phyloP scores from a whole-genome alignment of 2,113 vertebrate genomes.

The Erpornis zantholeuca region DNA sequence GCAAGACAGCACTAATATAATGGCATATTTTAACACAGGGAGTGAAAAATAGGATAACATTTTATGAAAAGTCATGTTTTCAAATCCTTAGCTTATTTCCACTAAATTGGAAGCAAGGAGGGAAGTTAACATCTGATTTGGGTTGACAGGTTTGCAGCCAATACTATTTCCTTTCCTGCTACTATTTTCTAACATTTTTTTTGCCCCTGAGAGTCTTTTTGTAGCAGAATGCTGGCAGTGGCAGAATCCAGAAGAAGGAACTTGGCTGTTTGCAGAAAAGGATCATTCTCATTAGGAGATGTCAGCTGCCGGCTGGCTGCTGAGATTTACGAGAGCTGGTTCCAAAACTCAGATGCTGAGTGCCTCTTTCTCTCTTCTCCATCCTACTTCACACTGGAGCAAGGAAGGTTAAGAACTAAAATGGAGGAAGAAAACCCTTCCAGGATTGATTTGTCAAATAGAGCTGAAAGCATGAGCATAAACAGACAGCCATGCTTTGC shows the following conservation, averaged over 20 bases:
- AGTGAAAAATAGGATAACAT: neutral
- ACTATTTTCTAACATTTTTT: neutral
- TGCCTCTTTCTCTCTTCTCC: neutral
- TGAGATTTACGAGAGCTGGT: neutral
- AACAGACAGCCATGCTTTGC: neutral
- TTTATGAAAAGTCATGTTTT: slow-evolving; percentile 19
- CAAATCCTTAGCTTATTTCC: neutral
- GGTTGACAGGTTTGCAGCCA: slow-evolving; percentile 10
- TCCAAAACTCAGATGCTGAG: neutral
- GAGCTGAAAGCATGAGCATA: neutral
- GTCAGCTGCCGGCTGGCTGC: neutral
- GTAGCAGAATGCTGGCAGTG: neutral
- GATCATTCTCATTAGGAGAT: slow-evolving; percentile 29
- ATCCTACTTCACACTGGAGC: neutral
- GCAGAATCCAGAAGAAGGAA: neutral
- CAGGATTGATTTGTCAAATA: neutral
- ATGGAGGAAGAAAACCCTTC: neutral
- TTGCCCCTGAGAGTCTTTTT: neutral
- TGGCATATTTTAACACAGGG: neutral
- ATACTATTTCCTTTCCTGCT: neutral
- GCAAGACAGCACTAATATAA: neutral
- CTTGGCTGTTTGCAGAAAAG: neutral
- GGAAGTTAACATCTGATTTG: slow-evolving; percentile 11
- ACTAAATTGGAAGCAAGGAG: neutral
- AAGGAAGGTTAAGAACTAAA: neutral